phyloP scores from a whole-genome alignment of 2,113 vertebrate species.

The Scomber japonicus region DNA sequence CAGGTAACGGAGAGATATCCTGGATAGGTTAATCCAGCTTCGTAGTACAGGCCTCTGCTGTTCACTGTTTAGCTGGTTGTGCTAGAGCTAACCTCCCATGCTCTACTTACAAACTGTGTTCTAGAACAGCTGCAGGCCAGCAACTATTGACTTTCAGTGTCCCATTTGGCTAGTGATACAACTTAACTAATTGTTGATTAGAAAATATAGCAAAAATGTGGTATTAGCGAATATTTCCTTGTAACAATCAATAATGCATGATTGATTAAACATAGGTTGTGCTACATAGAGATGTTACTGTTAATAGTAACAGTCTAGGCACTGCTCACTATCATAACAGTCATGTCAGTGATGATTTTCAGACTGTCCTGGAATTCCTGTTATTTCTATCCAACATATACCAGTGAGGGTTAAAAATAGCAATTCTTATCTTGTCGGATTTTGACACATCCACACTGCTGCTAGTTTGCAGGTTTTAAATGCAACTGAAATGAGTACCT shows the following conservation, averaged over 20 bases:
- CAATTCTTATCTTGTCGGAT: not conserved
- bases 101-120: not conserved
- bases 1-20: no score
- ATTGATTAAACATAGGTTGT: not conserved
- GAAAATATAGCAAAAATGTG: not conserved
- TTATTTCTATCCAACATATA: not conserved
- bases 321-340: not conserved
- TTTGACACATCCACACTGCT: no score
- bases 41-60: not conserved
- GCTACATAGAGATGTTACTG: not conserved
- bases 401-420: not conserved
- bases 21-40: no score
- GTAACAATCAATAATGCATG: not conserved
- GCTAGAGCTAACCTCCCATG: not conserved
- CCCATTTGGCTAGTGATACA: not conserved
- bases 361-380: not conserved
- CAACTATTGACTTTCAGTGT: not conserved
- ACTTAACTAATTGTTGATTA: not conserved
- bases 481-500: constrained; percentile 83
- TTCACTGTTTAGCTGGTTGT: not conserved
- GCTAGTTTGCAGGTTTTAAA: not conserved
- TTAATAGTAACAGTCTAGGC: not conserved
- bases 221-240: not conserved
- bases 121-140: not conserved
- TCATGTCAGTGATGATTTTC: not conserved